Base-by-base conservation (phyloP, 2,888 invertebrate species). In the Synergus gifuensis region DNA sequence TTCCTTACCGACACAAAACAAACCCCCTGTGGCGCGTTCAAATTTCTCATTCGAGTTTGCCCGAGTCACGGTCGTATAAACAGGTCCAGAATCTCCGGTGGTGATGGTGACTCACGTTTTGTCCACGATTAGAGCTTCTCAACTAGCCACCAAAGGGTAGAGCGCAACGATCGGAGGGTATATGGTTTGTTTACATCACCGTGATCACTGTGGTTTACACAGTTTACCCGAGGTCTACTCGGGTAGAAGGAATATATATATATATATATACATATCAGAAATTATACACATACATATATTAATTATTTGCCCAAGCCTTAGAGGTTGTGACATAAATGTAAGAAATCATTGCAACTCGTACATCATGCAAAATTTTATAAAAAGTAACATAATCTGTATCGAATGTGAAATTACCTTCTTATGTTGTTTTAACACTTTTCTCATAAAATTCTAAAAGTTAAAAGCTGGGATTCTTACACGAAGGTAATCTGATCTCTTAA, bases 261-360 rank as follows among this genome's bases (percentile, higher is more conserved):
- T n/a, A n/a, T n/a, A n/a, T n/a, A 73, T 73, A 73, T 54, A 73
- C 54, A 69, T 69, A 69, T 60, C 60, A 60, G 60, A 60, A 73
- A 49, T 54, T 54, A 73, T 73, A 54, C 36, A 73, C 46, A 67
- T 67, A 46, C 67, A 67, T 18, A 73, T 11, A 54, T 54, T 73
- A 54, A 73, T 36, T 28, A 73, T n/a, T 69, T 54, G 54, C 49
- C 16, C 49, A 54, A 73, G 49, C 49, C 28, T 12, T 54, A 36
- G n/a, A 54, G 28, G 36, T 49, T 73, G 12, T 0, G n/a, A 40
- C n/a, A 54, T 54, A 73, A 49, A 49, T 46, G 7, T 46, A 69
- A 46, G 28, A 49, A 12, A 22, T 46, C 18, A 46, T 16, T 14
- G 16, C 49, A 69, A 73, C 49, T 54, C 73, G 36, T 36, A 49